Evolutionary conservation across 2,888 invertebrate genomes (phyloP), one percentile per base, ranked within the genome.

Genomic region (Tetranychus piercei): DNA sequence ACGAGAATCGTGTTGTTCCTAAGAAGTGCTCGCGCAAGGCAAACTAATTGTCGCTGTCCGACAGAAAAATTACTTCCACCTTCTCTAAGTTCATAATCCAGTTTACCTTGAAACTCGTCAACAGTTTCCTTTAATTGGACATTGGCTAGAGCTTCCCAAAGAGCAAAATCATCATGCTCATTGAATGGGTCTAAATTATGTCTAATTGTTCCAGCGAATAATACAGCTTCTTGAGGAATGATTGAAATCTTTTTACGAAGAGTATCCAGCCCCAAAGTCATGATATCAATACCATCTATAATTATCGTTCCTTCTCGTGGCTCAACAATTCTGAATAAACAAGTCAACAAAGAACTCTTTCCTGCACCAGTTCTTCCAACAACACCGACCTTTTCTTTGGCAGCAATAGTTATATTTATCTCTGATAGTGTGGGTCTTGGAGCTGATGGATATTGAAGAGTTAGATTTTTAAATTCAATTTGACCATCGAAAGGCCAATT

Each of bases 161-260:
- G 83, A 76, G 88, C 86, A 18, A 86, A 86, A 80, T 94, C 94
- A 0, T 87, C 85, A 80, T 89, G 90, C 80, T 89, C 88, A 77
- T 89, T 87, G 81, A 94, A 92, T 1, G 94, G 94, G 84, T 94
- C 94, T 76, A 94, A 85, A 84, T 94, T 94, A 80, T 89, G 88
- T 2, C 94, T 85, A 84, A 94, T 86, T 2, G 91, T 89, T 71
- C 93, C 93, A 0, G 91, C 89, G 83, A 94, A 93, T 43, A 93
- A 82, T 43, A 92, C 88, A 15, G 75, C 70, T 64, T 76, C 76
- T 75, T 94, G 94, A 0, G 94, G 94, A 80, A 94, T 94, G 77
- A 94, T 94, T 0, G 94, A 89, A 75, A 94, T 90, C 79, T 88
- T 89, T 74, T 86, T 87, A 73, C 94, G 85, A 43, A 94, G 83